Percentiles rank a stretch among this genome's conserved stretches.
Conservation (phyloP, 2,113 vertebrate species). For the Chinchilla lanigera region DNA sequence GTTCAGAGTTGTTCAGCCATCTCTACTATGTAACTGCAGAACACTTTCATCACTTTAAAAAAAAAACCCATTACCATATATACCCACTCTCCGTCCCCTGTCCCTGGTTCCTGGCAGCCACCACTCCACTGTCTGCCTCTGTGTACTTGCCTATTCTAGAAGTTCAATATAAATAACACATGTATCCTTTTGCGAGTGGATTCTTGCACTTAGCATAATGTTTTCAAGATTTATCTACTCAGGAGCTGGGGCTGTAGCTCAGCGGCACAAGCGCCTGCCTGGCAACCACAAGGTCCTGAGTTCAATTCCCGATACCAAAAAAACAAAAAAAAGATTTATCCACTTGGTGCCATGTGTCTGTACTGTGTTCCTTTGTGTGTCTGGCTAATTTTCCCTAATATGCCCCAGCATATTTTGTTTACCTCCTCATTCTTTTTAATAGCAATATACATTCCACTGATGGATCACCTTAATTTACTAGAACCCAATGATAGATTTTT, state of each 20-base stretch:
- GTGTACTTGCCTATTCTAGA: background rate
- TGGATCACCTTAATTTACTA: background rate
- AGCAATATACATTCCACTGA: background rate
- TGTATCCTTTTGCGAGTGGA: background rate
- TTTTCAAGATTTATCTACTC: background rate
- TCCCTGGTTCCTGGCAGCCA: background rate
- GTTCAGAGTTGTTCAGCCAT: background rate
- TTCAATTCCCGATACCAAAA: too few species aligned
- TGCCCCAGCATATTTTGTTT: background rate
- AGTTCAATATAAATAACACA: background rate
- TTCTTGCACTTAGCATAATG: background rate
- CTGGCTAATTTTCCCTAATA: background rate
- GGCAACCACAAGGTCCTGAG: too few species aligned
- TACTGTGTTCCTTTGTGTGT: background rate
- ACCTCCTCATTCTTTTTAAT: background rate
- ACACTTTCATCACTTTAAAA: background rate
- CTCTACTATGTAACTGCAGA: background rate
- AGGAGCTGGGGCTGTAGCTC: too few species aligned
- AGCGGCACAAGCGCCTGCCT: too few species aligned
- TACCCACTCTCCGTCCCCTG: background rate
- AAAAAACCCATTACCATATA: background rate
- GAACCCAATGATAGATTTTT: background rate
- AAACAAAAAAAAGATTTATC: too few species aligned
- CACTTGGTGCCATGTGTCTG: background rate
- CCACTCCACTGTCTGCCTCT: background rate